Evolutionary conservation across 2,888 invertebrate species (phyloP).

Genomic region (Phragmatobia fuliginosa): DNA sequence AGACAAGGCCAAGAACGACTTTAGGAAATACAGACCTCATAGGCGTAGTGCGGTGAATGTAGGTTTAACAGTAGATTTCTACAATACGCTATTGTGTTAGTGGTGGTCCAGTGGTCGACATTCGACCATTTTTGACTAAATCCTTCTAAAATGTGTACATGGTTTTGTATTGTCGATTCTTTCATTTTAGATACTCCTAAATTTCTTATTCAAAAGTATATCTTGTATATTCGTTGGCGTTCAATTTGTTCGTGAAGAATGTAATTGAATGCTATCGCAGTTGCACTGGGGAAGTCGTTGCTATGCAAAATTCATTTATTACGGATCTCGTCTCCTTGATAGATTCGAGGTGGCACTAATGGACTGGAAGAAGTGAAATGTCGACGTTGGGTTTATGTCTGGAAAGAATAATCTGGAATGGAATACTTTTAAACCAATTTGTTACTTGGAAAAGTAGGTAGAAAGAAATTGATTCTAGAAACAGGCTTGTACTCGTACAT

Average conservation of each 20-base stretch:
- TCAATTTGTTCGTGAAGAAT: constrained; percentile 59
- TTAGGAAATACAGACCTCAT: too few relatives aligned
- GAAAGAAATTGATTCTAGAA: not conserved
- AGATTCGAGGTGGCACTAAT: constrained; percentile 61
- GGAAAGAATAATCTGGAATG: constrained; percentile 33
- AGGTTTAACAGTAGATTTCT: too few relatives aligned
- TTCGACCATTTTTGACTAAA: not conserved
- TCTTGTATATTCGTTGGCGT: constrained; percentile 27
- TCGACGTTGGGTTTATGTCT: constrained; percentile 31
- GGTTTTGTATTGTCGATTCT: not conserved
- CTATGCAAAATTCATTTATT: constrained; percentile 69
- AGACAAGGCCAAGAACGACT: too few relatives aligned
- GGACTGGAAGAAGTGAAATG: constrained; percentile 52
- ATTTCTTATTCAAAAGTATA: not conserved
- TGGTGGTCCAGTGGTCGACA: too few relatives aligned
- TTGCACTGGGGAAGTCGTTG: constrained; percentile 46
- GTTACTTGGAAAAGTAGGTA: not conserved
- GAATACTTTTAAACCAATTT: constrained; percentile 29
- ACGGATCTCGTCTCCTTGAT: constrained; percentile 54
- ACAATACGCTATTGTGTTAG: too few relatives aligned
- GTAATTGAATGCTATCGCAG: constrained; percentile 54
- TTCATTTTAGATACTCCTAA: not conserved
- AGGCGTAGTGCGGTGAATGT: too few relatives aligned
- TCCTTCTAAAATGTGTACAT: not conserved
- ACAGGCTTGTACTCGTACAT: not conserved